Conservation (phyloP, 2,797 vertebrate species). For the Malacoctenus gilli region DNA sequence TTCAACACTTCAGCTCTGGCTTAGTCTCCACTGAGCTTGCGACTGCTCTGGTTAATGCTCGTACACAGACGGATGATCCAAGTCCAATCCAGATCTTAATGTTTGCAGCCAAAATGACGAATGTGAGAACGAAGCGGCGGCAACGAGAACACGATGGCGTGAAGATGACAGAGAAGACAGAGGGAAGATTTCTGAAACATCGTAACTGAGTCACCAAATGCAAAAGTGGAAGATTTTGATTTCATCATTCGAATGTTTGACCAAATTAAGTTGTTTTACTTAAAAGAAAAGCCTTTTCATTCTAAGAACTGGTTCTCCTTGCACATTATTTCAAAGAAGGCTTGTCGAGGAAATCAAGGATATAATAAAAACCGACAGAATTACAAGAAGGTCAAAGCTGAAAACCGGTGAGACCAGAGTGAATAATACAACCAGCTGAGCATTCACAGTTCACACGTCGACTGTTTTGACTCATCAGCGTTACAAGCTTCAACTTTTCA, state of each 20-base stretch:
- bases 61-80: conserved; percentile 58
- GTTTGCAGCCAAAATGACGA: conserved; percentile 49
- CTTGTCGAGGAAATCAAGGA: conserved; percentile 11
- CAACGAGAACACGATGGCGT: conserved; percentile 43
- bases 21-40: conserved; percentile 39
- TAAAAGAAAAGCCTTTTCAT: conserved; percentile 26
- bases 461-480: conserved; percentile 8
- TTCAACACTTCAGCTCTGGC: conserved; percentile 35
- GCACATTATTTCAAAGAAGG: conserved; percentile 1
- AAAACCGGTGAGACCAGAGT: neutral
- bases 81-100: conserved; percentile 58
- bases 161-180: conserved; percentile 15
- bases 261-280: too few relatives aligned
- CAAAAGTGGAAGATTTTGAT: conserved; percentile 17
- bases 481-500: neutral
- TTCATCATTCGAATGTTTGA: conserved; percentile 21
- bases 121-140: conserved; percentile 52
- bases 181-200: conserved; percentile 32
- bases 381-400: conserved; percentile 6
- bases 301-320: conserved; percentile 2
- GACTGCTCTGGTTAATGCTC: conserved; percentile 47
- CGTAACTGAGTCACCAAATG: conserved; percentile 22
- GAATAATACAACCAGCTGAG: neutral
- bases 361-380: conserved; percentile 14
- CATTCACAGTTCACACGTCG: neutral